Evolutionary conservation across 2,888 invertebrate genomes (phyloP).

Genomic region (Brachynemurus nebulosus): DNA sequence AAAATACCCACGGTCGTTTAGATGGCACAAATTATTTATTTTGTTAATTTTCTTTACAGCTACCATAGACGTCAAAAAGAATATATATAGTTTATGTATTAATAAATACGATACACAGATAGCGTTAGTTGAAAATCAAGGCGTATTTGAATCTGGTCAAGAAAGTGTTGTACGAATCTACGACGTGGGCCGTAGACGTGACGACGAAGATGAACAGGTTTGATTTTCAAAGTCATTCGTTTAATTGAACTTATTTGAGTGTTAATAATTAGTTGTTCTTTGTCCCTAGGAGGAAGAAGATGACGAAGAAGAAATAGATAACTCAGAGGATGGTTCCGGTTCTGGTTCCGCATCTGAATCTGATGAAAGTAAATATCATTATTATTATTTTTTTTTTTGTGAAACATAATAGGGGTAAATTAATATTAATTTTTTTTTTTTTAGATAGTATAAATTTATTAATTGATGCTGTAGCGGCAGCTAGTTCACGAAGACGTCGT

Average conservation of each 20-base stretch:
- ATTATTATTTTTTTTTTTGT: not conserved
- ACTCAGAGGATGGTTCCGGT: slow-evolving; percentile 45
- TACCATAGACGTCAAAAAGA: slow-evolving; percentile 84
- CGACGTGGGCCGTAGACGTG: slow-evolving; percentile 77
- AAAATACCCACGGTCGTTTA: no score
- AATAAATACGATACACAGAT: slow-evolving; percentile 76
- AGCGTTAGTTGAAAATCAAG: slow-evolving; percentile 81
- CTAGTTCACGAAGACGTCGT: slow-evolving; percentile 1
- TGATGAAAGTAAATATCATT: slow-evolving; percentile 28
- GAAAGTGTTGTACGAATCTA: slow-evolving; percentile 85
- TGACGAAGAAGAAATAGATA: slow-evolving; percentile 43
- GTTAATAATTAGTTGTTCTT: no score
- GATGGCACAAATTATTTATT: slow-evolving; percentile 3
- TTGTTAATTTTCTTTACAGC: slow-evolving; percentile 37
- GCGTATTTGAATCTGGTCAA: slow-evolving; percentile 67
- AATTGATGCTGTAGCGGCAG: slow-evolving; percentile 14
- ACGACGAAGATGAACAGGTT: slow-evolving; percentile 80
- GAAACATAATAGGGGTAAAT: not conserved
- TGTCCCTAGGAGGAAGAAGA: slow-evolving; percentile 45
- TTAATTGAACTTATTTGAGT: no score
- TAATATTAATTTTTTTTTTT: not conserved
- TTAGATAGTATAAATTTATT: slow-evolving; percentile 13
- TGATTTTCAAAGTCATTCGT: no score
- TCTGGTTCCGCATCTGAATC: slow-evolving; percentile 37
- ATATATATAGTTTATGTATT: slow-evolving; percentile 73